Evolutionary conservation across 1,140 invertebrate species (phyloP).

Genomic region (Antheraea mylitta): DNA sequence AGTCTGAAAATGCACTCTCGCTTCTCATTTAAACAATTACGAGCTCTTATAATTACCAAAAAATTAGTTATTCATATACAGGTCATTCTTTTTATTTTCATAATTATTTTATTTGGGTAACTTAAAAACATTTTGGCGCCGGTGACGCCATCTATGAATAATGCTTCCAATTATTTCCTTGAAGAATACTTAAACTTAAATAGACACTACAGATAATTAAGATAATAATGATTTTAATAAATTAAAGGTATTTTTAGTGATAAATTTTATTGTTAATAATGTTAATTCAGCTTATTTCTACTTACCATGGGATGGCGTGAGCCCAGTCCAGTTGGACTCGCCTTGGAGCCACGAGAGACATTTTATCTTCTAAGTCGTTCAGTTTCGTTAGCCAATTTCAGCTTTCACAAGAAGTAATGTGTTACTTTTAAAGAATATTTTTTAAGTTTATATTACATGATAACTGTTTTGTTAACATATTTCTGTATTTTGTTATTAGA

Average conservation of each 20-base stretch:
- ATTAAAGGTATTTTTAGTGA: too few species aligned
- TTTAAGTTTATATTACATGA: not conserved
- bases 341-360: conserved; percentile 66
- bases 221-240: too few species aligned
- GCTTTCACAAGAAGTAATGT: not conserved
- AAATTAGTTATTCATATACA: not conserved
- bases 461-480: conserved; percentile 2
- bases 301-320: conserved; percentile 65
- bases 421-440: not conserved
- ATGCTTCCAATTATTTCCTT: too few species aligned
- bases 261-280: too few species aligned
- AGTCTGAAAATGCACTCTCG: conserved; percentile 16
- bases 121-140: not conserved
- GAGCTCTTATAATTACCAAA: not conserved
- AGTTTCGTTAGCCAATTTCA: not conserved
- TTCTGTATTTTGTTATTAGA: not conserved
- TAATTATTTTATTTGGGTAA: not conserved
- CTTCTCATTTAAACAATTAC: conserved; percentile 13
- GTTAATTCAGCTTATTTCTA: too few species aligned
- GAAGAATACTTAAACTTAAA: too few species aligned
- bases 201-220: too few species aligned
- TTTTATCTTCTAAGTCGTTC: conserved; percentile 28
- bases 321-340: conserved; percentile 64
- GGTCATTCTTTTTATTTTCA: not conserved
- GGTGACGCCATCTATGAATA: not conserved